These are phyloP conservation scores for Grammomys surdaster DNA, from an alignment of 2,113 vertebrate genomes.

Conservation along the genomic window DNA sequence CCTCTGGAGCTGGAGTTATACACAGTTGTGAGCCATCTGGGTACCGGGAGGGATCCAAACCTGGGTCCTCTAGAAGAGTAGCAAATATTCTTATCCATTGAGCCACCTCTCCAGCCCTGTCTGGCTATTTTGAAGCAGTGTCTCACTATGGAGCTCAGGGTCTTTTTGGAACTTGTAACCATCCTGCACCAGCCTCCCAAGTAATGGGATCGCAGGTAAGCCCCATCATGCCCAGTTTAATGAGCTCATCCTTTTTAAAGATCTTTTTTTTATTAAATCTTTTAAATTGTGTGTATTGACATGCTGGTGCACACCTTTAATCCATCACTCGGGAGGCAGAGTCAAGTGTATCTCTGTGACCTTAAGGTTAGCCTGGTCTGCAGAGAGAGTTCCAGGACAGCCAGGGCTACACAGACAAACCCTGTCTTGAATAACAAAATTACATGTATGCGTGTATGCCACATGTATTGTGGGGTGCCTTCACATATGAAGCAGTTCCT, in stretches of 20 bases:
- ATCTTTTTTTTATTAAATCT: background rate
- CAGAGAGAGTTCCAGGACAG: background rate
- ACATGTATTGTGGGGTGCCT: background rate
- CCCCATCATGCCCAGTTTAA: background rate
- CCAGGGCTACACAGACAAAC: background rate
- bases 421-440: background rate
- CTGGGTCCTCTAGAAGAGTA: background rate
- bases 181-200: background rate
- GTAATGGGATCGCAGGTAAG: background rate
- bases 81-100: no score
- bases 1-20: background rate
- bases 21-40: background rate
- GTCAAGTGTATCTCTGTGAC: background rate
- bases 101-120: background rate
- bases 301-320: background rate
- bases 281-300: background rate
- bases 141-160: background rate
- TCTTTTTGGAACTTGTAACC: no score
- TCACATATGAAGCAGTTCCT: background rate
- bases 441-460: background rate
- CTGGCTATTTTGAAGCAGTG: background rate
- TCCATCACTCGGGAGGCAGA: background rate
- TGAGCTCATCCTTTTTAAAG: background rate
- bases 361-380: background rate
- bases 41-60: background rate